Conservation (phyloP, 2,888 invertebrate genomes). For the Stratiomys singularior region DNA sequence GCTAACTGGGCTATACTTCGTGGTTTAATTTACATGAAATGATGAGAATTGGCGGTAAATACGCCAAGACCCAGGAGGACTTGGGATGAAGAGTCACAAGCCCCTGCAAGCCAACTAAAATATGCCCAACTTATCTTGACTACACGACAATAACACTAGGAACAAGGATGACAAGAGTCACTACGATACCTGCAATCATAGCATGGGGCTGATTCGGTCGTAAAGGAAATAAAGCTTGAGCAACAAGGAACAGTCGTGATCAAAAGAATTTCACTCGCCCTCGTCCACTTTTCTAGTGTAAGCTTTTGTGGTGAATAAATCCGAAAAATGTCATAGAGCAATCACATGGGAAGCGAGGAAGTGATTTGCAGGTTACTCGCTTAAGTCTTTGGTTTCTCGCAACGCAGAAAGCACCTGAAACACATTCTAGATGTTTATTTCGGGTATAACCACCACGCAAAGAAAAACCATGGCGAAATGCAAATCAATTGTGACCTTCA, state of each 20-base stretch:
- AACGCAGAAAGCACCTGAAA: too few relatives aligned
- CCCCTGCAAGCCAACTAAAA: constrained; percentile 37
- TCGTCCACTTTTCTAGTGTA: too few relatives aligned
- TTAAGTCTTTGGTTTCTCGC: too few relatives aligned
- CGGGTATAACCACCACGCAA: too few relatives aligned
- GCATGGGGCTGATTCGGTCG: too few relatives aligned
- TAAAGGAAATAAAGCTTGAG: too few relatives aligned
- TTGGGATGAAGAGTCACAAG: not conserved
- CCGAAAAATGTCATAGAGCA: not conserved
- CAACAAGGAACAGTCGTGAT: too few relatives aligned
- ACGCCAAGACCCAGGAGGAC: not conserved
- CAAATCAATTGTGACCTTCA: not conserved
- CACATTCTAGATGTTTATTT: too few relatives aligned
- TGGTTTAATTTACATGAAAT: constrained; percentile 49
- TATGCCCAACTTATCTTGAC: constrained; percentile 44
- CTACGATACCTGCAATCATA: too few relatives aligned
- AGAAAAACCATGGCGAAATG: not conserved
- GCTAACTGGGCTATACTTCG: constrained; percentile 29
- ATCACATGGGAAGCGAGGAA: not conserved
- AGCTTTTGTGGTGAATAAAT: not conserved
- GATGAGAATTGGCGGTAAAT: constrained; percentile 28
- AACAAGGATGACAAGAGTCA: not conserved
- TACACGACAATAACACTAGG: constrained; percentile 31
- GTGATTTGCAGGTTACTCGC: too few relatives aligned
- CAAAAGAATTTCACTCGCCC: too few relatives aligned